These are phyloP conservation scores for Leptosomus discolor DNA, from an alignment of 2,113 vertebrate species.

Conservation along the genomic window DNA sequence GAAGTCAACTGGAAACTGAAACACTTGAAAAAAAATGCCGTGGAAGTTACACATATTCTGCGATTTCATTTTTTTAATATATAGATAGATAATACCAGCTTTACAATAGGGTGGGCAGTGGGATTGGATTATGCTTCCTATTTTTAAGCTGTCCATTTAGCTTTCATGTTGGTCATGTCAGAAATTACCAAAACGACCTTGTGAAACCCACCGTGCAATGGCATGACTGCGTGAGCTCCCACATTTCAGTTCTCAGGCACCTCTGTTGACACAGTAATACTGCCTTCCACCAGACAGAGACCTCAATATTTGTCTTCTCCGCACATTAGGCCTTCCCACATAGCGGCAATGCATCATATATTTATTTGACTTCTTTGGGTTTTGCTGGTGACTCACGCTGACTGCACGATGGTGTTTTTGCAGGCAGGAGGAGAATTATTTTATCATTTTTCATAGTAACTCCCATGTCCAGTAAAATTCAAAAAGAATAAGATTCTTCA, in stretches of 20 bases:
- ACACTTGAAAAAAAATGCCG: not conserved
- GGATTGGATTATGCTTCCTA: fast-evolving
- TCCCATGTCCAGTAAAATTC: not conserved
- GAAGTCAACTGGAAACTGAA: not conserved
- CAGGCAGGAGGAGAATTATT: not conserved
- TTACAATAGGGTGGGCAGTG: not conserved
- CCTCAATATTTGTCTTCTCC: constrained; percentile 8
- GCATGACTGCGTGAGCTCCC: not conserved
- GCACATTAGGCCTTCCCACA: not conserved
- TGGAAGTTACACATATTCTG: not conserved
- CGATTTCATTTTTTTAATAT: not conserved
- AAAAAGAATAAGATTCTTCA: not conserved
- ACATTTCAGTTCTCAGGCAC: not conserved
- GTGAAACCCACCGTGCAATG: not conserved
- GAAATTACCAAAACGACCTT: not conserved
- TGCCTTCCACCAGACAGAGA: not conserved
- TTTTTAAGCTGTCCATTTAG: not conserved
- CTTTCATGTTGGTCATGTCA: not conserved
- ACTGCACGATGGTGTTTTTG: not conserved
- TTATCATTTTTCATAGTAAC: not conserved
- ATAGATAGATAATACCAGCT: not conserved
- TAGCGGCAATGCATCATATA: not conserved
- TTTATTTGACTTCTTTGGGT: not conserved
- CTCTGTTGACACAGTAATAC: not conserved
- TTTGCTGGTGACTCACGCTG: not conserved